Evolutionary conservation across 1,140 invertebrate species (phyloP).

Genomic region (Marisa cornuarietis): DNA sequence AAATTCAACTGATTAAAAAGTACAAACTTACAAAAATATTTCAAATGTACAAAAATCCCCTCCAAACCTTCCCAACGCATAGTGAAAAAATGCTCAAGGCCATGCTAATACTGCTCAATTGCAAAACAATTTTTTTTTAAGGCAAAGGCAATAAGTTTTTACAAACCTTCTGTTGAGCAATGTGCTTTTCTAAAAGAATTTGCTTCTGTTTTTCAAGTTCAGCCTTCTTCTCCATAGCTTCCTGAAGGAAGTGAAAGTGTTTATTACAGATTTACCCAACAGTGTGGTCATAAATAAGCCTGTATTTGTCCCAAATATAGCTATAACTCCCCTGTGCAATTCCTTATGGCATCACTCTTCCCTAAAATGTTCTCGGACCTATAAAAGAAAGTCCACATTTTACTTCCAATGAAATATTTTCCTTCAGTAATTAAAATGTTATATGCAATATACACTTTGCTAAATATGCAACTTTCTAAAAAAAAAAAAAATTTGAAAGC

Average conservation of each 20-base stretch:
- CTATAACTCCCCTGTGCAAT: too few species aligned
- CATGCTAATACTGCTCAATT: too few species aligned
- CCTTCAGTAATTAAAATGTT: neutral
- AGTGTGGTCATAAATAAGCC: too few species aligned
- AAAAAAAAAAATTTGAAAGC: neutral
- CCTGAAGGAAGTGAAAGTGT: slow-evolving; percentile 58
- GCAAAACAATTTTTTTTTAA: too few species aligned
- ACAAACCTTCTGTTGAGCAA: slow-evolving; percentile 76
- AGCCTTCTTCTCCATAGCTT: slow-evolving; percentile 76
- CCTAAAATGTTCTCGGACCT: too few species aligned
- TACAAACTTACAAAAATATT: neutral
- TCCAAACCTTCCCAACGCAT: neutral
- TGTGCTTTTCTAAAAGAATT: slow-evolving; percentile 80
- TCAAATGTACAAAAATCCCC: neutral
- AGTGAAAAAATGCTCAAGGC: too few species aligned
- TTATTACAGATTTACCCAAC: too few species aligned
- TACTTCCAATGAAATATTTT: neutral
- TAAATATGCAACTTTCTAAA: neutral
- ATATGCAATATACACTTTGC: neutral
- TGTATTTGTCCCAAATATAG: too few species aligned
- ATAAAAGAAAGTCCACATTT: too few species aligned
- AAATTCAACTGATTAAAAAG: neutral
- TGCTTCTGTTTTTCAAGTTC: slow-evolving; percentile 82
- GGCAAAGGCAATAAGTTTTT: neutral
- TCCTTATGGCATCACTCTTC: too few species aligned